Conservation (phyloP, 2,113 vertebrate species). For the Daphoenositta chrysoptera region DNA sequence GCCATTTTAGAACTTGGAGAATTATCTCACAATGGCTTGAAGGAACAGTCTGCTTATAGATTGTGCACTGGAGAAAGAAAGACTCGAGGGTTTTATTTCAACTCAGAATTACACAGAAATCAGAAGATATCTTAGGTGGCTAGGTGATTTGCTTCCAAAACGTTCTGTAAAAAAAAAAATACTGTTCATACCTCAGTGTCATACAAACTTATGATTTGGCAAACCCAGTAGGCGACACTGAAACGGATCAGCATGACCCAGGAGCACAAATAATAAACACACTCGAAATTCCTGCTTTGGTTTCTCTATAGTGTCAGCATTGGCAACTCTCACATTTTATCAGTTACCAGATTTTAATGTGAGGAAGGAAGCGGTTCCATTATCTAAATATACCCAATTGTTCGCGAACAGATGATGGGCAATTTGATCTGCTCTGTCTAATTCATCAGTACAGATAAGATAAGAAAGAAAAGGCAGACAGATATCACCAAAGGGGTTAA, state of each 20-base stretch:
- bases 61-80: neutral
- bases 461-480: conserved; percentile 56
- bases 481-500: conserved; percentile 77
- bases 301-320: conserved; percentile 58
- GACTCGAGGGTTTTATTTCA: neutral
- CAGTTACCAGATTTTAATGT: conserved; percentile 81
- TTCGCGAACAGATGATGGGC: conserved; percentile 80
- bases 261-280: conserved; percentile 37
- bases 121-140: neutral
- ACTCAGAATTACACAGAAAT: neutral
- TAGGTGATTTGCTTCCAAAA: neutral
- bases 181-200: neutral
- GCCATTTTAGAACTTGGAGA: neutral
- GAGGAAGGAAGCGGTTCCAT: conserved; percentile 80
- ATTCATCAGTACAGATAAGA: conserved; percentile 85
- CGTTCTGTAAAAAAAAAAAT: neutral
- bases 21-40: neutral
- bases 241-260: neutral
- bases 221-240: neutral
- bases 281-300: conserved; percentile 39
- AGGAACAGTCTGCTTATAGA: neutral
- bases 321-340: conserved; percentile 72
- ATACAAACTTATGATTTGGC: neutral
- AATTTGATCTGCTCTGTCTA: conserved; percentile 84
- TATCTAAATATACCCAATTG: conserved; percentile 85